Percentiles rank a stretch among this genome's conserved stretches.
Conservation (phyloP, 2,888 invertebrate genomes). For the Phytoseiulus persimilis region DNA sequence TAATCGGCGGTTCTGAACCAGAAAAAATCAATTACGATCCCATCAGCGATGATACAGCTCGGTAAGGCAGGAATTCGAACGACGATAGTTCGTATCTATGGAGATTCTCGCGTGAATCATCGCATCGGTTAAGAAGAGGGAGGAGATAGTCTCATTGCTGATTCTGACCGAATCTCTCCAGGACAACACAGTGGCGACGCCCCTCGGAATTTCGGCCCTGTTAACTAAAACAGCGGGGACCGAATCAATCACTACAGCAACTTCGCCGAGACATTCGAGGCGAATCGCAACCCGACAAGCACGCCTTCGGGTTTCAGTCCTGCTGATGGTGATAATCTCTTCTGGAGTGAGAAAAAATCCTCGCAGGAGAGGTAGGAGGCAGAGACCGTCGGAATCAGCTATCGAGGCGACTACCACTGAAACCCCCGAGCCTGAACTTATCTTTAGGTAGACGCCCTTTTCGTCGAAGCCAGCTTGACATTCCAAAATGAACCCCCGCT, state of each 20-base stretch:
- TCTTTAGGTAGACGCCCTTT: conserved; percentile 15
- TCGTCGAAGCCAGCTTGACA: not conserved
- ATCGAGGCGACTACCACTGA: not conserved
- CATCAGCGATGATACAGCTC: conserved; percentile 10
- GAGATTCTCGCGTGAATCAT: too few relatives aligned
- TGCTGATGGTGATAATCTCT: not conserved
- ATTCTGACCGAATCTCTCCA: not conserved
- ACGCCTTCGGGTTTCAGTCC: conserved; percentile 11
- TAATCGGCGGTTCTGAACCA: conserved; percentile 15
- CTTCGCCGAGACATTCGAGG: conserved; percentile 6
- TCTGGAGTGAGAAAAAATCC: conserved; percentile 9
- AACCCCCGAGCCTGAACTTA: not conserved
- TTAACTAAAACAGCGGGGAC: not conserved
- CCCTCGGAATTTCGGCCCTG: not conserved
- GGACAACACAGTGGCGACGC: conserved; percentile 10
- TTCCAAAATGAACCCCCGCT: not conserved
- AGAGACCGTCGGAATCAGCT: not conserved
- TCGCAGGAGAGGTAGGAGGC: conserved; percentile 19
- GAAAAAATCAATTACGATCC: conserved; percentile 29
- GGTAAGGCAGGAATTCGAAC: not conserved
- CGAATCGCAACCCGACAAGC: not conserved
- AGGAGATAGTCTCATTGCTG: too few relatives aligned
- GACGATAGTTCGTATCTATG: not conserved
- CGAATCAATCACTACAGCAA: conserved; percentile 8
- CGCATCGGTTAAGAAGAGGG: not conserved